phyloP scores from a whole-genome alignment of 2,888 invertebrate species.

The Scrobipalpa costella region DNA sequence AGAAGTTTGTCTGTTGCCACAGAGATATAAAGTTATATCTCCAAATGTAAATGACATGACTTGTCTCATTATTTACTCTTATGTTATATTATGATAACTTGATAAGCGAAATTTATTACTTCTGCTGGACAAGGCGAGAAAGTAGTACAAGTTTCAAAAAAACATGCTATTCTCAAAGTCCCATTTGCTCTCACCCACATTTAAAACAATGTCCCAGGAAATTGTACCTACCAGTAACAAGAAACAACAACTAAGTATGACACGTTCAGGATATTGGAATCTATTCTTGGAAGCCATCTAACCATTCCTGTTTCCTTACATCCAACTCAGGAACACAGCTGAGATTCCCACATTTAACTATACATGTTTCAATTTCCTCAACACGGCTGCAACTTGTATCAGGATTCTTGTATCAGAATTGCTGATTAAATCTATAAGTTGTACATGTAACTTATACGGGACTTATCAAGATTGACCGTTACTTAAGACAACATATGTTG shows the following conservation, averaged over 20 bases:
- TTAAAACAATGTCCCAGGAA: background rate
- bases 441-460: background rate
- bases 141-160: too few species aligned
- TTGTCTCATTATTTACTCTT: too few species aligned
- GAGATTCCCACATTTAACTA: background rate
- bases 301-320: constrained; percentile 8
- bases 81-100: too few species aligned
- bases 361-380: constrained; percentile 10
- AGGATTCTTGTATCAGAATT: background rate
- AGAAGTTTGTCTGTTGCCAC: too few species aligned
- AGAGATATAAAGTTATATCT: too few species aligned
- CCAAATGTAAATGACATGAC: too few species aligned
- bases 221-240: background rate
- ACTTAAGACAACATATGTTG: too few species aligned
- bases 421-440: background rate
- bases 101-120: too few species aligned
- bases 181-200: too few species aligned
- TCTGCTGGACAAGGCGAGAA: too few species aligned
- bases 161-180: too few species aligned
- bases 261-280: constrained; percentile 13
- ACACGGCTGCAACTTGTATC: background rate
- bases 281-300: constrained; percentile 11
- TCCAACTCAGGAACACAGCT: background rate
- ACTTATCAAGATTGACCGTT: too few species aligned
- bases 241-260: background rate